Base-by-base conservation (phyloP, 2,888 invertebrate species). In the Cephonodes hylas region DNA sequence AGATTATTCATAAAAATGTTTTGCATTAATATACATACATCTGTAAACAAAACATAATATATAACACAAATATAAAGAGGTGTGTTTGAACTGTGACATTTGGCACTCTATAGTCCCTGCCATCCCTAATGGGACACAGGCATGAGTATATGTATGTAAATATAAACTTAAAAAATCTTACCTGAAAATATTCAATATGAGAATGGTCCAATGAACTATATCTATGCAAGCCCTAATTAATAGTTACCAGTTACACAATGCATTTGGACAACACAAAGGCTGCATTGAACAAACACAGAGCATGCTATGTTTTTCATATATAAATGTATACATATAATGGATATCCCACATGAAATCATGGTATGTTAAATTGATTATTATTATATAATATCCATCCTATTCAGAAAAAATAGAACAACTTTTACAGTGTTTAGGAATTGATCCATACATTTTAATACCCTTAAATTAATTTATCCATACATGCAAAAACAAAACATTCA, bases 261-360 rank as follows among this genome's bases (percentile, higher is more conserved):
- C 70, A 68, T 72, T 80, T 79, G 83, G 85, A 86, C 85, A 80
- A 80, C 81, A 88, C 85, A 84, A 71, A 80, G 69, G 74, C 69
- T 76, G 75, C 76, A 77, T 73, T 73, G 74, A 69, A 74, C 70
- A 71, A 66, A 63, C 63, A 69, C 62, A 66, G 67, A 62, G 68
- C 69, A 71, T 69, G 70, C 74, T 57, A 25, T 20, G 22, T 4
- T 7, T 45, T 13, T 44, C 18, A 45, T 45, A 46, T 38, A 8
- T 0, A 61, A 58, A 53, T 58, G 56, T 64, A 45, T 23, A 38
- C 61, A 62, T 58, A 59, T 46, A 62, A 18, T 38, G 38, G n/a
- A 38, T n/a, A 58, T 34, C 22, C 22, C 34, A 20, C 45, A 58
- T n/a, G 15, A 25, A n/a, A n/a, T n/a, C 53, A 53, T 25, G 25